Evolutionary conservation across 2,797 vertebrate genomes (phyloP).

Genomic region (Cephalopachus bancanus): DNA sequence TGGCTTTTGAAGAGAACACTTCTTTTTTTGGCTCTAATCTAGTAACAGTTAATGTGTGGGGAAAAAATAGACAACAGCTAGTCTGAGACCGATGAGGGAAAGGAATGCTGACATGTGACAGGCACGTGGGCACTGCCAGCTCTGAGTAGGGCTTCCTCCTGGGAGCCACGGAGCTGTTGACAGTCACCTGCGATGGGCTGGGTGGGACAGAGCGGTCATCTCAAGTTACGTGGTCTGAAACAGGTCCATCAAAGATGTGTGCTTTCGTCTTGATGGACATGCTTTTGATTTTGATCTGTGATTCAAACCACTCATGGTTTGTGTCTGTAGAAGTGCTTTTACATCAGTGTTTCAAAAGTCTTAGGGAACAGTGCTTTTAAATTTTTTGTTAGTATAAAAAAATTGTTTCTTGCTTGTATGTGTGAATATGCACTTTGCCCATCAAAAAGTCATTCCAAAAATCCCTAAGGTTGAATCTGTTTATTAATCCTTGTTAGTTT

Average conservation of each 20-base stretch:
- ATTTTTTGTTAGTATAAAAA: not conserved
- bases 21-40: constrained; percentile 8
- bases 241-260: not conserved
- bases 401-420: not conserved
- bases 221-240: not conserved
- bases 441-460: not conserved
- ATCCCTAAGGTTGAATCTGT: not conserved
- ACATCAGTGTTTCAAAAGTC: not conserved
- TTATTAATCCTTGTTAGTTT: constrained; percentile 29
- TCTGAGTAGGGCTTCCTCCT: not conserved
- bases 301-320: not conserved
- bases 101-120: not conserved
- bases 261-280: not conserved
- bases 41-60: constrained; percentile 29
- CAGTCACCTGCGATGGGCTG: not conserved
- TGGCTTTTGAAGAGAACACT: constrained; percentile 26
- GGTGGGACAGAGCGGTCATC: not conserved
- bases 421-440: not conserved
- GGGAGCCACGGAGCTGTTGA: too few relatives aligned
- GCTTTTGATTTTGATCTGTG: not conserved
- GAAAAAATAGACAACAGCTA: constrained; percentile 55
- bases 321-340: constrained; percentile 25
- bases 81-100: not conserved
- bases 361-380: not conserved
- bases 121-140: rapidly evolving